A percentile compares a stretch with the other conserved stretches of the same genome.
phyloP scores from a whole-genome alignment of 2,113 vertebrate species.

The Eublepharis macularius region DNA sequence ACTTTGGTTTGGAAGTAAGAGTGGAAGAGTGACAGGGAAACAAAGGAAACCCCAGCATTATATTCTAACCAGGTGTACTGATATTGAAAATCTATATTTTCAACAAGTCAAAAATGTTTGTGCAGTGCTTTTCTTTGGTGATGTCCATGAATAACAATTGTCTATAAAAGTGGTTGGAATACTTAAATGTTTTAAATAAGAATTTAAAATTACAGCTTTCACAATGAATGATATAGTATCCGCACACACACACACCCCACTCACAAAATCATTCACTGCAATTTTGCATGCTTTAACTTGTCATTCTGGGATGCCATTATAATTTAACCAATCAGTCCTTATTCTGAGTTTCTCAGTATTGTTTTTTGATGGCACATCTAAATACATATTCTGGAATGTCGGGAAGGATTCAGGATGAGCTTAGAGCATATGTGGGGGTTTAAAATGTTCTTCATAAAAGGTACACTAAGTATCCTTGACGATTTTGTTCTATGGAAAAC shows the following conservation, averaged over 20 bases:
- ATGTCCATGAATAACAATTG: not conserved
- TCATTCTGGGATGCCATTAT: not conserved
- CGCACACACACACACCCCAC: not conserved
- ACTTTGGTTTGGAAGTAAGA: not conserved
- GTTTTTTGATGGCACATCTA: not conserved
- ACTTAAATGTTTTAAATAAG: not conserved
- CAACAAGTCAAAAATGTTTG: not conserved
- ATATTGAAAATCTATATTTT: constrained; percentile 14
- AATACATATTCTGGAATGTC: not conserved
- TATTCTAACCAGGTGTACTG: not conserved
- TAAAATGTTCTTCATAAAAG: not conserved
- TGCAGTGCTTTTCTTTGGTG: not conserved
- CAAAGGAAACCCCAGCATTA: not conserved
- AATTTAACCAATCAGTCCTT: not conserved
- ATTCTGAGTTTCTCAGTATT: not conserved
- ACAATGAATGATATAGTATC: not conserved
- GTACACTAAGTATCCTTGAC: not conserved
- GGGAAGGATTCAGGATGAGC: not conserved
- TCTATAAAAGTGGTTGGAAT: not conserved
- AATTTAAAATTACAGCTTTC: not conserved
- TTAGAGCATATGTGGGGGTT: not conserved
- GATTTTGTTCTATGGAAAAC: not conserved
- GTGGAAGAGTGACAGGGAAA: not conserved
- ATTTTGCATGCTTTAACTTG: not conserved
- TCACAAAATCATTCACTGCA: not conserved